Conservation (phyloP, 2,113 vertebrate species). For the Platanista minor region DNA sequence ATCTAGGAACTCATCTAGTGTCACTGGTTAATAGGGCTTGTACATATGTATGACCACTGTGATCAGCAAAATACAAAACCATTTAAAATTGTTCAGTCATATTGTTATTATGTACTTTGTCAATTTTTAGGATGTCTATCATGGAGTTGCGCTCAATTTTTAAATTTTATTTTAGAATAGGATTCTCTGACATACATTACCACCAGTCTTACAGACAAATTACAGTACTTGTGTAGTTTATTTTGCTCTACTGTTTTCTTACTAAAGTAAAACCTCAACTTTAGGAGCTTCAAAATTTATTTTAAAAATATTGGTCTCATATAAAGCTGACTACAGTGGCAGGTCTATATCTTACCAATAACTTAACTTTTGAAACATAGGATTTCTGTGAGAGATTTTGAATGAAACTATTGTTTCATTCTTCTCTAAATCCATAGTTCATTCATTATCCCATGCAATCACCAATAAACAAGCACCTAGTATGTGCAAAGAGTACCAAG, state of each 20-base stretch:
- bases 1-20: not conserved
- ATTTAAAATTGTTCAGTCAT: not conserved
- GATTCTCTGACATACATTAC: not conserved
- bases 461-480: not conserved
- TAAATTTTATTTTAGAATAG: not conserved
- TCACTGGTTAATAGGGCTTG: not conserved
- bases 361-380: not conserved
- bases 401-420: not conserved
- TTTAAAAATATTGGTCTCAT: not conserved
- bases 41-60: not conserved
- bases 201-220: not conserved
- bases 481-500: not conserved
- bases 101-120: not conserved
- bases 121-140: not conserved
- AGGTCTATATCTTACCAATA: not conserved
- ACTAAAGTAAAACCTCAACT: not conserved
- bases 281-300: not conserved
- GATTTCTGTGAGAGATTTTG: not conserved
- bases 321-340: not conserved
- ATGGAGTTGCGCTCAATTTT: not conserved
- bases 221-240: not conserved
- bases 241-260: not conserved
- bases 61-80: not conserved
- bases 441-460: not conserved
- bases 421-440: not conserved